Percentiles rank a stretch among this genome's conserved stretches.
phyloP scores from a whole-genome alignment of 53 echinoderm and acorn worm genomes.

The Paelopatides confundens region DNA sequence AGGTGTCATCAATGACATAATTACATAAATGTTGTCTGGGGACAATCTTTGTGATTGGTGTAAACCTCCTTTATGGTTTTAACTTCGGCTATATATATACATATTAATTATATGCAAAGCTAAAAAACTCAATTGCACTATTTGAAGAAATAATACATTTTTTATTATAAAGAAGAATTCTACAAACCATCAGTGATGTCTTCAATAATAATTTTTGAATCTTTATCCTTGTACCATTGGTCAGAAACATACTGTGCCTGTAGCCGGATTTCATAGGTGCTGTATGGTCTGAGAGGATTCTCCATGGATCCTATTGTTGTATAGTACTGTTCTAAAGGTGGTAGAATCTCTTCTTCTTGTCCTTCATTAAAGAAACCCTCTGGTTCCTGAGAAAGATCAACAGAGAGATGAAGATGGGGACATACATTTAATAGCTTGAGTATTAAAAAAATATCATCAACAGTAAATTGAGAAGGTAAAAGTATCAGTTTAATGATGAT shows the following conservation, averaged over 20 bases:
- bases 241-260: slow-evolving; percentile 67
- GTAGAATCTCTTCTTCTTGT: not conserved
- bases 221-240: slow-evolving; percentile 53
- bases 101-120: too few relatives aligned
- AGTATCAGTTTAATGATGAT: too few relatives aligned
- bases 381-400: slow-evolving; percentile 10
- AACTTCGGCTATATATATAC: too few relatives aligned
- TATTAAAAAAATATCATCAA: not conserved
- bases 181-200: slow-evolving; percentile 70
- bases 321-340: not conserved
- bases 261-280: slow-evolving; percentile 66
- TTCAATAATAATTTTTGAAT: slow-evolving; percentile 14
- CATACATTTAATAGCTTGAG: too few relatives aligned
- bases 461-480: too few relatives aligned
- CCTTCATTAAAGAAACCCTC: not conserved
- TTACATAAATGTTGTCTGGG: too few relatives aligned
- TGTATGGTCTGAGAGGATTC: slow-evolving; percentile 61
- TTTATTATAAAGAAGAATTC: too few relatives aligned
- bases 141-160: too few relatives aligned
- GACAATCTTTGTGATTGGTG: too few relatives aligned
- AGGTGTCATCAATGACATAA: too few relatives aligned
- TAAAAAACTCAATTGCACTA: too few relatives aligned
- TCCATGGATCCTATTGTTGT: not conserved
- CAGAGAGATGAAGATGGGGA: not conserved
- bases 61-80: too few relatives aligned